These are phyloP conservation scores for Podargus strigoides DNA, from an alignment of 2,797 vertebrate species.

Conservation along the genomic window DNA sequence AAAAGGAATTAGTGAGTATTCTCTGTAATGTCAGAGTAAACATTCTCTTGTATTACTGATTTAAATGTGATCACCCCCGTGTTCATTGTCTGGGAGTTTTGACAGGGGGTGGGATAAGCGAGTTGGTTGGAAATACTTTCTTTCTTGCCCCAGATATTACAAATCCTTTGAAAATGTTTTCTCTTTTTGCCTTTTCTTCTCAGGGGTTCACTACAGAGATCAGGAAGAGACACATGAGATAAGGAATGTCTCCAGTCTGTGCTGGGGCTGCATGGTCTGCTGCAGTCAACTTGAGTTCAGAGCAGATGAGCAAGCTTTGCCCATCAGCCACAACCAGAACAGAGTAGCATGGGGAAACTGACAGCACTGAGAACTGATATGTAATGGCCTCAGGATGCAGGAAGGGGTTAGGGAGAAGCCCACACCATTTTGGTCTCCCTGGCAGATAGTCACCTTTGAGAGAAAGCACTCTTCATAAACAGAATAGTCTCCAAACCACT, in stretches of 20 bases:
- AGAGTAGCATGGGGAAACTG: background rate
- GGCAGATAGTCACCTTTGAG: background rate
- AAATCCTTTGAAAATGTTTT: background rate
- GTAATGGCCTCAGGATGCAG: background rate
- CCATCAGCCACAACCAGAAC: background rate
- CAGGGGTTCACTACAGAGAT: background rate
- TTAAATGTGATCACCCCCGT: background rate
- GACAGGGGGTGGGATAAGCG: background rate
- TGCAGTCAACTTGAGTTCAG: background rate
- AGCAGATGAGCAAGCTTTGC: background rate
- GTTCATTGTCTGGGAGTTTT: background rate
- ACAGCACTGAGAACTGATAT: background rate
- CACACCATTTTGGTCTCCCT: background rate
- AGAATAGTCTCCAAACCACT: background rate
- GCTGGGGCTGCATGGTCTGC: background rate
- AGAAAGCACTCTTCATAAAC: background rate
- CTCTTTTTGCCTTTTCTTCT: background rate
- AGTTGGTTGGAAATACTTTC: background rate
- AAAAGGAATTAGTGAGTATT: background rate
- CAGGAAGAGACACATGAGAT: background rate
- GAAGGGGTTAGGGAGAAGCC: background rate
- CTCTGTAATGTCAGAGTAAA: background rate
- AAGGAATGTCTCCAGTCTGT: background rate
- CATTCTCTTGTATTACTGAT: background rate
- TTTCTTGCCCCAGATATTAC: background rate